These are phyloP conservation scores for Drosophila ustulata DNA, from an alignment of 2,888 invertebrate genomes.

Conservation along the genomic window DNA sequence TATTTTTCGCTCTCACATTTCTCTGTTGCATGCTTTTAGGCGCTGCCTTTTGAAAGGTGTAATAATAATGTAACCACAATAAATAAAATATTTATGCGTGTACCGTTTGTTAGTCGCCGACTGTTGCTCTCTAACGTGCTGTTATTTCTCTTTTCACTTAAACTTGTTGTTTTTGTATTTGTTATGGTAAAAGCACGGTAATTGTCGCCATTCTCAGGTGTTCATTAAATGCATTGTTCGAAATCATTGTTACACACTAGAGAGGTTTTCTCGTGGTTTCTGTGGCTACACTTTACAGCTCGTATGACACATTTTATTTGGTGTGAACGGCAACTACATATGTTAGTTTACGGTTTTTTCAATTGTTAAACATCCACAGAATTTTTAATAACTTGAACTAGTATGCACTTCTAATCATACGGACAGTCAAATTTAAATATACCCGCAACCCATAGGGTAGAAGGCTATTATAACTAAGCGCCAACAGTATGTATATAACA, in stretches of 20 bases:
- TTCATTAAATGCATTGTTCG: conserved; percentile 60
- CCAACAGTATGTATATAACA: too few species aligned
- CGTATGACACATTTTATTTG: conserved; percentile 16
- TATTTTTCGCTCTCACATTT: conserved; percentile 35
- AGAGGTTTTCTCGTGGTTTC: conserved; percentile 45
- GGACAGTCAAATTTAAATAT: too few species aligned
- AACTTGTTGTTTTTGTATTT: conserved; percentile 22
- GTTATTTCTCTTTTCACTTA: background rate
- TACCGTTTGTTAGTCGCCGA: conserved; percentile 33
- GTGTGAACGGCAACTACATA: conserved; percentile 13
- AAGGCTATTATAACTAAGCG: too few species aligned
- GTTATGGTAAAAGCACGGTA: conserved; percentile 35
- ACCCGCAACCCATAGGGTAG: too few species aligned
- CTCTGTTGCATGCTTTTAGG: conserved; percentile 57
- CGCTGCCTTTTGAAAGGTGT: conserved; percentile 55
- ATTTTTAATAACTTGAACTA: too few species aligned
- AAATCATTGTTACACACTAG: conserved; percentile 41
- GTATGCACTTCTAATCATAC: too few species aligned
- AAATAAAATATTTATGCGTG: conserved; percentile 47
- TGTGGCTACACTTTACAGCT: conserved; percentile 44
- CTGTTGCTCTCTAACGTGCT: conserved; percentile 35
- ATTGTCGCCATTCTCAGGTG: conserved; percentile 56
- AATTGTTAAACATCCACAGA: background rate
- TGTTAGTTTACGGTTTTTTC: background rate
- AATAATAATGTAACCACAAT: conserved; percentile 58